These are phyloP conservation scores for Coracopsis vasa DNA, from an alignment of 2,113 vertebrate species.

Conservation along the genomic window DNA sequence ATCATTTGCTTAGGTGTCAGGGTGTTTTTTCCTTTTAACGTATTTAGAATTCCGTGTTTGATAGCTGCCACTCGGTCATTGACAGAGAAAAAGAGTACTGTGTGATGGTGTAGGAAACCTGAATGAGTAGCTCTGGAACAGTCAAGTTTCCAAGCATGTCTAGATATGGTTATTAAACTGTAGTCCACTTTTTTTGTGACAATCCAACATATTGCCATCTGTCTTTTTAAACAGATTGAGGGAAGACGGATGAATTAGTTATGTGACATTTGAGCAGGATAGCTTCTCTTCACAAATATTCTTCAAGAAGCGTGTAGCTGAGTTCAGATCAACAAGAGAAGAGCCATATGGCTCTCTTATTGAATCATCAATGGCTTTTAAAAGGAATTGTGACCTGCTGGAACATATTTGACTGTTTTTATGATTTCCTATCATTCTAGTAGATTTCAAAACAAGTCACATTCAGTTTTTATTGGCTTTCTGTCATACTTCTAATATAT, in stretches of 20 bases:
- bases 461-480: background rate
- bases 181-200: background rate
- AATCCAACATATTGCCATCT: constrained; percentile 20
- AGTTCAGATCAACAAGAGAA: constrained; percentile 35
- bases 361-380: constrained; percentile 35
- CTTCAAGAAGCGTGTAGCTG: background rate
- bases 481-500: background rate
- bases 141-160: background rate
- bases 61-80: background rate
- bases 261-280: background rate
- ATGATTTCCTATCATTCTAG: background rate
- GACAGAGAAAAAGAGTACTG: background rate
- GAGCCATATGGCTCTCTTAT: constrained; percentile 14
- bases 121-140: background rate
- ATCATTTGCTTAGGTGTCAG: background rate
- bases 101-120: background rate
- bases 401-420: background rate
- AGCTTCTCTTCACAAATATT: constrained; percentile 11
- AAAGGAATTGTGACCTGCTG: background rate
- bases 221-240: constrained; percentile 3
- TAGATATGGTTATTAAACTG: background rate
- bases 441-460: background rate
- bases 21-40: background rate
- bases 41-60: constrained; percentile 31
- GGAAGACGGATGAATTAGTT: background rate